Percentiles rank a stretch among this genome's conserved stretches.
phyloP scores from a whole-genome alignment of 2,797 vertebrate genomes.

The Rhincodon typus region DNA sequence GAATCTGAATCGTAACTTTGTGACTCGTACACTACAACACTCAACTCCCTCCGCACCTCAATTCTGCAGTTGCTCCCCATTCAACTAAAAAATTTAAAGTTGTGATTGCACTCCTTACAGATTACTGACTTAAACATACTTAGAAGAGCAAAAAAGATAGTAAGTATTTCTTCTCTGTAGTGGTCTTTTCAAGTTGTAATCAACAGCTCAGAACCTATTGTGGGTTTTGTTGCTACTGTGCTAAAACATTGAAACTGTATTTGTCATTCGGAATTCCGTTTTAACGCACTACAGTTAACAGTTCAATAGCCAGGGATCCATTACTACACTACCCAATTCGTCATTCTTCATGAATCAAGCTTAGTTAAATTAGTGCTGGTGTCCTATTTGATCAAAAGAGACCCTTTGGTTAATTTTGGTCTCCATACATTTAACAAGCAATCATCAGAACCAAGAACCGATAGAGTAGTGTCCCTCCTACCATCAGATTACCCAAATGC shows the following conservation, averaged over 20 bases:
- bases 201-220: background rate
- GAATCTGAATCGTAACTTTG: no score
- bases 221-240: background rate
- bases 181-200: background rate
- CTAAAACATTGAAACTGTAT: background rate
- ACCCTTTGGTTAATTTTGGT: background rate
- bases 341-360: background rate
- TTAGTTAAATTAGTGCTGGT: background rate
- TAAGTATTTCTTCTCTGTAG: no score
- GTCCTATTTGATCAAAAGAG: background rate
- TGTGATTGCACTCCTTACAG: background rate
- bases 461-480: background rate
- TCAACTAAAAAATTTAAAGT: background rate
- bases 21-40: no score
- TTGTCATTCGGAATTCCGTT: background rate
- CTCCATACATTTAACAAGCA: background rate
- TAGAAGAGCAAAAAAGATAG: no score
- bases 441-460: background rate
- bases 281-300: background rate
- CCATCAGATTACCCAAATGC: background rate
- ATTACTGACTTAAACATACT: background rate
- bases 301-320: background rate
- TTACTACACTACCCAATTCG: background rate
- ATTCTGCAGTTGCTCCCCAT: background rate
- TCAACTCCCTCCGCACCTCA: no score